Base-by-base conservation (phyloP, 2,113 vertebrate genomes). In the Hystrix brachyura region DNA sequence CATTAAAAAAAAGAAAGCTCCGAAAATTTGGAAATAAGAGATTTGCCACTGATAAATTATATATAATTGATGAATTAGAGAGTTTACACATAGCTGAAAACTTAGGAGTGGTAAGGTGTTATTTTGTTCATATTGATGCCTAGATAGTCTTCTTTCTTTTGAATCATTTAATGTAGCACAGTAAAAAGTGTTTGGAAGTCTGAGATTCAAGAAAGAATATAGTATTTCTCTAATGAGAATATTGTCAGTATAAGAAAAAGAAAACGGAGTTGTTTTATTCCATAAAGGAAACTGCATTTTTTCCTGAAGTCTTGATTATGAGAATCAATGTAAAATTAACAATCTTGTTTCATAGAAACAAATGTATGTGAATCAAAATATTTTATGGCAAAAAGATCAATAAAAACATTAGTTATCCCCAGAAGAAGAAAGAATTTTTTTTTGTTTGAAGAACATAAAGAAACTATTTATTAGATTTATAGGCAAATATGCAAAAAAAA, bases 201-300 rank as follows among this genome's bases (percentile, higher is more conserved):
- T 93, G 92, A 91, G 55, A 83, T 79, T 97, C 55, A 86, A 94
- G 18, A 78, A 29, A 95, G 25, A 88, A 85, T 43, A 7, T 2
- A 88, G 51, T 87, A 51, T 90, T 96, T 83, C 67, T 87, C 23
- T 83, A 32, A 23, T 59, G 43, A 94, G 23, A 89, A 90, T 76
- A 10, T 32, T 65, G 17, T 72, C 91, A 62, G 11, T 62, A 13
- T 87, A 80, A 87, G 23, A 82, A 91, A 90, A 97, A 94, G 46
- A 72, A 1, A 51, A 29, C 27, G 71, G 38, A 69, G 46, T 78
- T 92, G 51, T 89, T 13, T 80, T 59, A 85, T n/a, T 53, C 65
- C 71, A 46, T 38, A 48, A 64, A 64, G 86, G 14, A 96, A 96
- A 32, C 11, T 74, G 11, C 15, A 38, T 29, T 51, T 85, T 46